Base-by-base conservation (phyloP, 2,888 invertebrate species). In the Limnephilus marmoratus region DNA sequence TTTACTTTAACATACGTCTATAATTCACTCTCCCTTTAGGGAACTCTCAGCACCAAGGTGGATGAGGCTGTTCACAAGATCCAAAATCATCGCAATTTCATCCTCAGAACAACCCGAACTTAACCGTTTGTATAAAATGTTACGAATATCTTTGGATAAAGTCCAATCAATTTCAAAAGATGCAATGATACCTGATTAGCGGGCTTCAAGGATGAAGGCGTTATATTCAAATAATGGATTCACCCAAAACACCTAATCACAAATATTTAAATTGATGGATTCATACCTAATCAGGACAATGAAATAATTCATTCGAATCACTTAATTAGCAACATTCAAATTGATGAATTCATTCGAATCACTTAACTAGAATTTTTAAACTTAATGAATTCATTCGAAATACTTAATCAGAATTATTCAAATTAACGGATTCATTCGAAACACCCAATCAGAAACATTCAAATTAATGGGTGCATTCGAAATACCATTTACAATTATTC, bases 71-170 rank as follows among this genome's bases (percentile, higher is more conserved):
- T 80, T 88, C 88, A 88, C 87, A 89, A 81, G 29, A 88, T 29
- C 31, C 41, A 34, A 86, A 53, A 81, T 85, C 68, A 53, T 88
- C 81, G 41, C 88, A 53, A 34, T 12, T 45, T 13, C 49, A 89
- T 82, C 89, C 91, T 85, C 85, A 89, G 13, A 91, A 89, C 91
- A 53, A 85, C 29, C 90, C 85, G 68, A 83, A 90, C 34, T 49
- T 24, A 85, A 90, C 24, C 53, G 37, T 90, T 85, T 34, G 83
- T 85, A 90, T 82, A 82, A 90, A 90, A 90, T 90, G 85, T 85
- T 85, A 85, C n/a, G 81, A 53, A 18, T 68, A 68, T 90, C 85
- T 85, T 90, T 85, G 88, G 88, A 89, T 37, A 80, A n/a, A 37
- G 88, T n/a, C 34, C 88, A 24, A 89, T 12, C 88, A 34, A 89